Evolutionary conservation across 2,113 vertebrate genomes (phyloP).

Genomic region (Ciconia stormi): DNA sequence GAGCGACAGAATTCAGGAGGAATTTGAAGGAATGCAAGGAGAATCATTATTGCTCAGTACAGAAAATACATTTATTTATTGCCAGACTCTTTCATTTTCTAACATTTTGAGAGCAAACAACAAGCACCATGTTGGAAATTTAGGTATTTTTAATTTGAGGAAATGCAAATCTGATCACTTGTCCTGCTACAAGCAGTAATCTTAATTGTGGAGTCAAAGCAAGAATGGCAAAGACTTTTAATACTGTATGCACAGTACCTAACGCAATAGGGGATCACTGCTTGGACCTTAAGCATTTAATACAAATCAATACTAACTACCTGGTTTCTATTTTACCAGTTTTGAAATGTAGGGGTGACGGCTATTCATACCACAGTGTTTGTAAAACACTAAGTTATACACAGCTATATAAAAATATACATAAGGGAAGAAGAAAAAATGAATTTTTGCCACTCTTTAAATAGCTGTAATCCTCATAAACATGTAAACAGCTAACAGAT

Average conservation of each 20-base stretch:
- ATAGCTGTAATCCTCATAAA: background rate
- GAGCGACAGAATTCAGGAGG: conserved; percentile 1
- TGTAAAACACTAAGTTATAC: background rate
- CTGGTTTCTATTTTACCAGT: background rate
- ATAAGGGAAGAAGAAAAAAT: background rate
- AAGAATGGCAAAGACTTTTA: background rate
- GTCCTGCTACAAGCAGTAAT: background rate
- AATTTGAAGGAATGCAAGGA: conserved; percentile 52
- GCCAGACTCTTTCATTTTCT: background rate
- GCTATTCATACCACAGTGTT: background rate
- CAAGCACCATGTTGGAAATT: background rate
- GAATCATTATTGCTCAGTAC: conserved; percentile 21
- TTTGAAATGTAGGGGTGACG: background rate
- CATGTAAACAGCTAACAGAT: background rate
- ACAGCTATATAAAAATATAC: background rate
- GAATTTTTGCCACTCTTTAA: background rate
- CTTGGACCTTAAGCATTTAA: background rate
- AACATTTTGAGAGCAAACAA: background rate
- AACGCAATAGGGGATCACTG: background rate
- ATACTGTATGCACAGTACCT: background rate
- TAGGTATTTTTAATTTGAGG: background rate
- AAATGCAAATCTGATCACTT: background rate
- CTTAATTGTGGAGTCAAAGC: background rate
- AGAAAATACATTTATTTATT: conserved; percentile 35
- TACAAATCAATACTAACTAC: background rate